phyloP scores from a whole-genome alignment of 2,113 vertebrate genomes.

The Passer montanus region DNA sequence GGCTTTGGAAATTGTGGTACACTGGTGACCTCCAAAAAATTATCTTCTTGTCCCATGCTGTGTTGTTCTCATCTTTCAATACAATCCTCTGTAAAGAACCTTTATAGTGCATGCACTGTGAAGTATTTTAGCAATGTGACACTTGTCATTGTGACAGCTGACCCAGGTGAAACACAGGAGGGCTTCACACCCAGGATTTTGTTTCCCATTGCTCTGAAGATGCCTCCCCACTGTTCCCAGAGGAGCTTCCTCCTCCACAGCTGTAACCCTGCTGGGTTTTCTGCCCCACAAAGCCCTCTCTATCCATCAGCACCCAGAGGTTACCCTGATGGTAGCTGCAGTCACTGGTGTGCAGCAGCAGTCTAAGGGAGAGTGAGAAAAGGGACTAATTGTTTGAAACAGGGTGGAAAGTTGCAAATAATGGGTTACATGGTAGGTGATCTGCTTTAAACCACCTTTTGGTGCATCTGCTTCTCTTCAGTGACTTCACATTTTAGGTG shows the following conservation, averaged over 20 bases:
- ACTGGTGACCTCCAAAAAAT: background rate
- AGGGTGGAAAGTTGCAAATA: background rate
- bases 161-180: background rate
- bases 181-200: background rate
- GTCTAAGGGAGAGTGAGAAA: background rate
- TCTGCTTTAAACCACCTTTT: background rate
- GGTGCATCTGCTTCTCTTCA: background rate
- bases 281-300: background rate
- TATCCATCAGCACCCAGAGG: too few relatives aligned
- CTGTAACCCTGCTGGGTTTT: background rate
- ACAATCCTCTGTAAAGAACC: background rate
- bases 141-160: background rate
- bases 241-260: background rate
- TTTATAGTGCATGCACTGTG: accelerated
- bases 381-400: background rate
- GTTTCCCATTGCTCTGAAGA: background rate
- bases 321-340: background rate
- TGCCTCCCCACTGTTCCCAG: accelerated
- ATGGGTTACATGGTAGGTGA: background rate
- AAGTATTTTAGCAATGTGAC: background rate
- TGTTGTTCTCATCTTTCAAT: background rate
- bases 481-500: background rate
- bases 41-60: background rate
- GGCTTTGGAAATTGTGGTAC: background rate
- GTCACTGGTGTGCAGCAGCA: background rate